Base-by-base conservation (phyloP, 2,888 invertebrate species). In the Clunio marinus region DNA sequence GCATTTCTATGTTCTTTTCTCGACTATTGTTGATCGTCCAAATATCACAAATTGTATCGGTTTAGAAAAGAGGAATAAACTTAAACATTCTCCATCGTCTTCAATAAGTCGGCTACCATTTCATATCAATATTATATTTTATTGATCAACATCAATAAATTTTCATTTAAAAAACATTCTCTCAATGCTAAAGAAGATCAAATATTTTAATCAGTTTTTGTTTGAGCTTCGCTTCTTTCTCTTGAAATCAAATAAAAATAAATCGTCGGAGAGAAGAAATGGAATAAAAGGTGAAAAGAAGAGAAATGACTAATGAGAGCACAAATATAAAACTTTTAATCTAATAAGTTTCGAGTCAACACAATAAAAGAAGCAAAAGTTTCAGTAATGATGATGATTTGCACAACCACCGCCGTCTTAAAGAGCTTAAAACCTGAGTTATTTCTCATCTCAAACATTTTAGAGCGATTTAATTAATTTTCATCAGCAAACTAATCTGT, bases 81-180 rank as follows among this genome's bases (percentile, higher is more conserved):
- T 46, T 15, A 46, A 46, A 35, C 7, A 35, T 10, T 35, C 46
- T 13, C 10, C 22, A 2, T 22, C 20, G 51, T 22, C 10, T 41
- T 41, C 41, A n/a, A n/a, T n/a, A n/a, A n/a, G n/a, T 15, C 41
- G 15, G 46, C 63, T 65, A 41, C 63, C 63, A 65, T 28, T 66
- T 55, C 51, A 66, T 51, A 51, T 51, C 51, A 51, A 51, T 66
- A 35, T 55, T 66, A 32, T 32, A 28, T 46, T 65, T 24, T 35
- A 55, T 51, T 55, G 51, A 66, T 55, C 66, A 55, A 66, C 66
- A 66, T 24, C 66, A 66, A 66, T 66, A 65, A 65, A 65, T 65
- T 45, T 51, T 51, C 63, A 63, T 45, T 63, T 46, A 46, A 22
- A 15, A 25, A 25, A 63, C 25, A 45, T 25, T 63, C 63, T n/a